Conservation (phyloP, 2,888 invertebrate species). For the Aphodius sticticus region DNA sequence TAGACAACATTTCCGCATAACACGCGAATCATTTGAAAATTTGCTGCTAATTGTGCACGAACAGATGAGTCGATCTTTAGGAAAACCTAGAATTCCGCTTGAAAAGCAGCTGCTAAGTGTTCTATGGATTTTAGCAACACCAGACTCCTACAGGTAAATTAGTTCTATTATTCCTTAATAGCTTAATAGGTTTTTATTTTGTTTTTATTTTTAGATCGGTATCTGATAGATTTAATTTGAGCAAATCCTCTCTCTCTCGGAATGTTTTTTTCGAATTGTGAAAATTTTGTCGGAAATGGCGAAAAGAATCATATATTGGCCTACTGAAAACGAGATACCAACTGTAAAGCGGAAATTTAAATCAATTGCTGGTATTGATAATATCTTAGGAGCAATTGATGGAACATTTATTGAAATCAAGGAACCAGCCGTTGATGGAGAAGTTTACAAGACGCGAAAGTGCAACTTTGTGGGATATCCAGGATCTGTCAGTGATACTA, state of each 20-base stretch:
- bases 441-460: slow-evolving; percentile 44
- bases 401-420: slow-evolving; percentile 46
- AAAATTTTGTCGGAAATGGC: slow-evolving; percentile 33
- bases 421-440: slow-evolving; percentile 41
- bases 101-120: slow-evolving; percentile 36
- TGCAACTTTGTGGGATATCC: slow-evolving; percentile 45
- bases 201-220: background rate
- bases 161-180: background rate
- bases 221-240: background rate
- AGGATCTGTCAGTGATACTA: slow-evolving; percentile 43
- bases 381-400: slow-evolving; percentile 43
- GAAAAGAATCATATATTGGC: slow-evolving; percentile 37
- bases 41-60: background rate
- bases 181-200: background rate
- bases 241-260: background rate
- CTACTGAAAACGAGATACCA: slow-evolving; percentile 31
- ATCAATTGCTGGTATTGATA: slow-evolving; percentile 34
- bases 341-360: slow-evolving; percentile 35
- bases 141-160: slow-evolving; percentile 40
- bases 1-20: slow-evolving; percentile 4
- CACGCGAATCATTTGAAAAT: background rate
- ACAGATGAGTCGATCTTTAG: background rate
- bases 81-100: background rate
- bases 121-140: slow-evolving; percentile 42
- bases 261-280: slow-evolving; percentile 34